Base-by-base conservation (phyloP, 1,140 invertebrate genomes). In the Lucilia sericata region DNA sequence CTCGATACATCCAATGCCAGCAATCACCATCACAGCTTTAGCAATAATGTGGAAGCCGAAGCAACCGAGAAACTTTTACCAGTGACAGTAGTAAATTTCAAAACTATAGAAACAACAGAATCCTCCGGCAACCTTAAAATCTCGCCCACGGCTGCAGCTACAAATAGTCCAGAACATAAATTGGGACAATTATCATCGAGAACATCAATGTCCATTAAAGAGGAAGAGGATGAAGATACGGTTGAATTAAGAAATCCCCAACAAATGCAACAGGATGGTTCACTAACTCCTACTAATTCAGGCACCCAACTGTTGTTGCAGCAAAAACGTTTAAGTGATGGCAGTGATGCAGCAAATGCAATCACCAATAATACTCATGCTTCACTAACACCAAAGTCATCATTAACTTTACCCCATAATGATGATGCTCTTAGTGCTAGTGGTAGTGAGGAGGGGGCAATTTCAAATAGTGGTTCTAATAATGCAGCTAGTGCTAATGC, bases 101-200 rank as follows among this genome's bases (percentile, higher is more conserved):
- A 80, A 49, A 21, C 25, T 10, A n/a, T 19, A 12, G 76, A 80
- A 5, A 2, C n/a, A 25, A 14, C 51, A n/a, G 51, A 55, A 55
- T 12, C 13, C 7, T 7, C 42, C 10, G 10, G 7, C n/a, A 21
- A 0, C 76, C n/a, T 21, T 70, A 70, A 70, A 21, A 10, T 36
- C 7, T 80, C 76, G 19, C 76, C 76, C 14, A 19, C 84, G 65
- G 36, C 76, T 74, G n/a, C 30, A 74, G n/a, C 30, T 14, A 25
- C 34, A 42, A 91, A 92, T 65, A 92, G 92, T 83, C 92, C 93
- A 84, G 92, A 92, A 84, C 91, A 88, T 13, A 91, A 90, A 0
- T 21, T 88, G 51, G 36, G 86, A n/a, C 86, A 19, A 85, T 91
- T 74, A 87, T 92, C 49, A 88, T 92, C 85, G 82, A 92, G 87